These are phyloP conservation scores for Dicrurus megarhynchus DNA, from an alignment of 2,113 vertebrate species.

Conservation along the genomic window DNA sequence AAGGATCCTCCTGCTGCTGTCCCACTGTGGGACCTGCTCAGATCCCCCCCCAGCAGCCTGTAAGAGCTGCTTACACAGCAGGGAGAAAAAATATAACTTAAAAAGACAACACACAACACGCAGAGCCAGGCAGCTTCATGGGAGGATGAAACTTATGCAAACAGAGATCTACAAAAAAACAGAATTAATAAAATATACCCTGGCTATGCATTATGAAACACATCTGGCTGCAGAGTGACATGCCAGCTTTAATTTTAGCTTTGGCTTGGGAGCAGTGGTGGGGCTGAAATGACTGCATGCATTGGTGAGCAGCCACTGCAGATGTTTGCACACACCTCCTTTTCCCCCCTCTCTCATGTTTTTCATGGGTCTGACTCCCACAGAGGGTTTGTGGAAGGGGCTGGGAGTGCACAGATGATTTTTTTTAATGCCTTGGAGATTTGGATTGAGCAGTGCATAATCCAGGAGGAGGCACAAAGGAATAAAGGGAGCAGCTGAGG, in stretches of 20 bases:
- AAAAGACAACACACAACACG: neutral
- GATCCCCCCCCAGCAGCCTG: neutral
- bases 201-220: constrained; percentile 53
- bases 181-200: constrained; percentile 55
- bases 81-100: neutral
- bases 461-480: neutral
- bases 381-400: neutral
- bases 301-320: constrained; percentile 3
- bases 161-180: neutral
- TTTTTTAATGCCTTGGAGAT: neutral
- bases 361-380: neutral
- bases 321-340: neutral
- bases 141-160: constrained; percentile 21
- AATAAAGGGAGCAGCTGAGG: neutral
- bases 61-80: neutral
- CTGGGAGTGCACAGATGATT: neutral
- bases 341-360: neutral
- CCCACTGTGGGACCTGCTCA: neutral
- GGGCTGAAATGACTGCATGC: neutral
- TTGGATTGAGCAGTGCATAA: neutral
- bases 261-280: neutral
- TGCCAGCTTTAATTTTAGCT: constrained; percentile 7
- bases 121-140: neutral
- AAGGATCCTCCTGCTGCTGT: neutral
- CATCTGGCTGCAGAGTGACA: constrained; percentile 36